Evolutionary conservation across 1,140 invertebrate species (phyloP).

Genomic region (Diorhabda sublineata): DNA sequence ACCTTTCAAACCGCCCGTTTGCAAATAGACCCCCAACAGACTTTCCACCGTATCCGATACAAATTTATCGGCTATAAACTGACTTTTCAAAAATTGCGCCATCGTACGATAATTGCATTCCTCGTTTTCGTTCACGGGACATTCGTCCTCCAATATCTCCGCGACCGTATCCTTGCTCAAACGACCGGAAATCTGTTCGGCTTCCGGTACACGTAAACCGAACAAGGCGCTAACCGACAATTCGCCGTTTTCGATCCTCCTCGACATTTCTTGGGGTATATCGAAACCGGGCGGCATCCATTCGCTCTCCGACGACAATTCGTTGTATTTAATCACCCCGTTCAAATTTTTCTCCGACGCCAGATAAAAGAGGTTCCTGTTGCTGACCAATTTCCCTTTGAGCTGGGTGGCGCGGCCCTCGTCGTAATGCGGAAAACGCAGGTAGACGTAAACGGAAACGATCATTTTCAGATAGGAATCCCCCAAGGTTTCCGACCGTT

Average conservation of each 20-base stretch:
- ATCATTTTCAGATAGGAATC: conserved; percentile 86
- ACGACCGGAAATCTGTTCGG: conserved; percentile 47
- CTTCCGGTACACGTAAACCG: conserved; percentile 45
- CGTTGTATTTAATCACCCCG: conserved; percentile 58
- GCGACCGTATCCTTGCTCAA: conserved; percentile 32
- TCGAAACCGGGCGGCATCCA: conserved; percentile 65
- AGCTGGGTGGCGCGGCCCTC: conserved; percentile 76
- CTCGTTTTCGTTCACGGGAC: conserved; percentile 30
- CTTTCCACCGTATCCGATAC: conserved; percentile 82
- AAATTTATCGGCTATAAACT: conserved; percentile 58
- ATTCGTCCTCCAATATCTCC: conserved; percentile 29
- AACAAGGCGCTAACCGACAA: conserved; percentile 42
- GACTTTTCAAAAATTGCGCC: conserved; percentile 48
- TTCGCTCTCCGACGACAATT: conserved; percentile 62
- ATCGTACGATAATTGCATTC: conserved; percentile 17
- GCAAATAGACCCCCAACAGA: conserved; percentile 73
- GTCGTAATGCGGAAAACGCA: conserved; percentile 61
- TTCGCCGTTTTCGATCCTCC: conserved; percentile 23
- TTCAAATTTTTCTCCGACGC: conserved; percentile 53
- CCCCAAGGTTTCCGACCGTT: conserved; percentile 80
- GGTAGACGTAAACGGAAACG: conserved; percentile 63
- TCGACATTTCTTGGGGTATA: conserved; percentile 42
- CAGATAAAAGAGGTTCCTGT: conserved; percentile 72
- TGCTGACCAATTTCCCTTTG: conserved; percentile 74
- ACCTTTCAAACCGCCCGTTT: conserved; percentile 53